Base-by-base conservation (phyloP, 2,113 vertebrate genomes). In the Psittacus erithacus region DNA sequence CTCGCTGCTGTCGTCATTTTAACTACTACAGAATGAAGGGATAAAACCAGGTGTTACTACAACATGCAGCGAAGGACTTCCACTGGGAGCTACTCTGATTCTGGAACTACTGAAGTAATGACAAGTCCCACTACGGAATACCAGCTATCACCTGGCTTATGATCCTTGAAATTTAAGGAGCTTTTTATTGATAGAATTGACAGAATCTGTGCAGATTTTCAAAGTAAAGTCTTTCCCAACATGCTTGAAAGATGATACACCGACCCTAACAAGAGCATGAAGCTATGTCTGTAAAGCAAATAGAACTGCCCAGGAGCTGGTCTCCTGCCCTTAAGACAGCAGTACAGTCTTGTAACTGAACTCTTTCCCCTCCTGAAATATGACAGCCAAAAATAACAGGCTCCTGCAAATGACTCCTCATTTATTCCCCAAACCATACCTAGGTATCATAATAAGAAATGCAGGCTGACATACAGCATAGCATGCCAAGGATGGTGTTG, bases 1-100 rank as follows among this genome's bases (percentile, higher is more conserved):
- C 99, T 98, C 1, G 99, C 99, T 60, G 99, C 99, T 95, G 99
- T 99, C 0, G 99, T 99, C 99, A 99, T 99, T 96, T 98, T 99
- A 69, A 89, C 91, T n/a, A 46, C 92, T 95, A 59, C 22, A 35
- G 47, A 78, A 85, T 17, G 22, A 74, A 73, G 49, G 9, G 20
- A 17, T 8, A 73, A 82, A 65, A 75, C 5, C 35, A 70, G 46
- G 13, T 2, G 2, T 73, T 64, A 73, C 20, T 63, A 28, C 27
- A 92, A 41, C 4, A 35, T 22, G 27, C 4, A 67, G 10, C 3
- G 25, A 18, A 60, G 78, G 52, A 25, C 33, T 60, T 9, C 62
- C 29, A 28, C 3, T 11, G 25, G n/a, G 59, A 85, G 22, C 71
- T 60, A 46, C 31, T 27, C 14, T 69, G 35, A 10, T 60, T 28